phyloP scores from a whole-genome alignment of 1,140 invertebrate species.

The Araneus ventricosus region DNA sequence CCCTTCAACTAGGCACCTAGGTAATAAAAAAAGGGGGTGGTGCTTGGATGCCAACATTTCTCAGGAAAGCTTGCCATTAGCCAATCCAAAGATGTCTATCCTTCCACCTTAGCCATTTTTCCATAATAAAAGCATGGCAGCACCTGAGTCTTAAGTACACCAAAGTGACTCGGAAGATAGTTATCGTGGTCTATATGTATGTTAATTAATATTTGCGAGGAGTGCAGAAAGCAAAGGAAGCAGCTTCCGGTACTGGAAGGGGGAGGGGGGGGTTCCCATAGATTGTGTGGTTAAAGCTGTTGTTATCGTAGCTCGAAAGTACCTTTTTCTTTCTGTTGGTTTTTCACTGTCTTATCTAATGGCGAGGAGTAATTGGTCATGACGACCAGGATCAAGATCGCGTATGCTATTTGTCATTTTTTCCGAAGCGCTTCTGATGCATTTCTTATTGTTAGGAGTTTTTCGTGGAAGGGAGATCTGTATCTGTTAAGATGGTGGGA shows the following conservation, averaged over 20 bases:
- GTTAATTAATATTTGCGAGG: constrained; percentile 62
- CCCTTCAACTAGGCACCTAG: neutral
- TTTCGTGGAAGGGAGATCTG: constrained; percentile 17
- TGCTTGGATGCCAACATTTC: neutral
- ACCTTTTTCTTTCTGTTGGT: neutral
- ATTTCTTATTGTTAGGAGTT: constrained; percentile 2
- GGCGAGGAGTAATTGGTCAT: constrained; percentile 54
- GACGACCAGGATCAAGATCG: constrained; percentile 17
- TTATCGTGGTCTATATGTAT: constrained; percentile 64
- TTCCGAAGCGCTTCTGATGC: constrained; percentile 7
- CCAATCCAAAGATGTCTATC: constrained; percentile 20
- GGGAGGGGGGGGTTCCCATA: neutral
- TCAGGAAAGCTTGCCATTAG: neutral
- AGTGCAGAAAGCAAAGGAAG: neutral
- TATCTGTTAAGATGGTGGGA: constrained; percentile 13
- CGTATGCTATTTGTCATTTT: constrained; percentile 49
- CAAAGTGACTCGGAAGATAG: constrained; percentile 22
- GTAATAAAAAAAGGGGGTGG: constrained; percentile 38
- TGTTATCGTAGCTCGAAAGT: constrained; percentile 1
- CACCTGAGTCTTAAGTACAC: neutral
- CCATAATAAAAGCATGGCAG: constrained; percentile 14
- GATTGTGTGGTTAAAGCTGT: constrained; percentile 42
- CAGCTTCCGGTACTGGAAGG: constrained; percentile 49
- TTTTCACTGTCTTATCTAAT: neutral
- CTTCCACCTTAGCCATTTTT: neutral